These are phyloP conservation scores for Grammomys surdaster DNA, from an alignment of 2,113 vertebrate genomes.

Conservation along the genomic window DNA sequence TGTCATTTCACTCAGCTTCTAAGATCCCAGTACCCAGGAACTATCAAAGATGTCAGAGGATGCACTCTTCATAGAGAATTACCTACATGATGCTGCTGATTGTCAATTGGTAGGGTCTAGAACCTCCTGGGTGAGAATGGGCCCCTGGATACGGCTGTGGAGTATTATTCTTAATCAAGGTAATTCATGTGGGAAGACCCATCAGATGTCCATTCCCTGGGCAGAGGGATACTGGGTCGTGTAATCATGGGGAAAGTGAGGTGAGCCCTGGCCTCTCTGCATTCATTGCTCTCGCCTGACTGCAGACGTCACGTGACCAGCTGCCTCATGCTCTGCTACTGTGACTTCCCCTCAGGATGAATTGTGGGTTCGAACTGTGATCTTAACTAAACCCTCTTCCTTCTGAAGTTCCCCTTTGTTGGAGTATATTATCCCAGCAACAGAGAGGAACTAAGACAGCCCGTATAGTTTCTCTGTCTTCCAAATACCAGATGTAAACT, in stretches of 20 bases:
- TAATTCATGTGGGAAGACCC: no score
- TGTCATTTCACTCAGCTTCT: background rate
- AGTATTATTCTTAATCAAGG: background rate
- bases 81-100: background rate
- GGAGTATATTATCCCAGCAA: background rate
- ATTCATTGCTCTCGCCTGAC: background rate
- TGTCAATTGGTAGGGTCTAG: background rate
- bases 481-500: background rate
- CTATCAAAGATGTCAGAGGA: background rate
- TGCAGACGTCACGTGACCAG: background rate
- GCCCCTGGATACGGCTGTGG: background rate
- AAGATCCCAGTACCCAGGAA: background rate
- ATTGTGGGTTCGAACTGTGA: background rate
- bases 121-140: background rate
- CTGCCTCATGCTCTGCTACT: no score
- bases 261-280: no score
- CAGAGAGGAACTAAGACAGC: background rate
- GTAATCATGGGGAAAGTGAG: background rate
- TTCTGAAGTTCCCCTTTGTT: background rate
- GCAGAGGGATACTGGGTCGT: background rate
- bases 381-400: background rate
- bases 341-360: no score
- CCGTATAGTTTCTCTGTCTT: background rate
- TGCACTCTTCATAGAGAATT: background rate
- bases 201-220: background rate